Evolutionary conservation across 2,113 vertebrate genomes (phyloP), one percentile per base, ranked within the genome.

Genomic region (Haplotaxodon microlepis): DNA sequence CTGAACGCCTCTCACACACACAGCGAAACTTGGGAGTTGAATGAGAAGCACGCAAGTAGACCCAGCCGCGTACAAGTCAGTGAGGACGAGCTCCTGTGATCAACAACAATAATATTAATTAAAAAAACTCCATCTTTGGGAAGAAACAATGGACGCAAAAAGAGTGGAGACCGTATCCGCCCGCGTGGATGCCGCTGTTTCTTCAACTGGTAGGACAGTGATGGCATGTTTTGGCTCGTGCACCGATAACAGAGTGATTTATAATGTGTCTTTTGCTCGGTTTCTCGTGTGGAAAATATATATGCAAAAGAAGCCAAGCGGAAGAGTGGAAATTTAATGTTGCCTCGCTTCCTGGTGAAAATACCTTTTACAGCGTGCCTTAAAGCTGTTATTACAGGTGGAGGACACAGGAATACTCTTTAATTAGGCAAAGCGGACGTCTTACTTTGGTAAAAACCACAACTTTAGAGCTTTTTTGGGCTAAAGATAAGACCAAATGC

Each of bases 181-280:
- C 17, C 97, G 96, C 82, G 97, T 98, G 97, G 97, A 98, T 84
- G 96, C 97, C 66, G 95, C 95, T 80, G 94, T 94, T 87, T 97
- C 98, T 61, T 95, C 97, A 91, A 96, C 97, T 93, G 98, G 98
- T 98, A 98, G 98, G 97, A 96, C 90, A 19, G 86, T 45, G 89
- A 89, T 7, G 40, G 81, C 69, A 91, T 92, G 94, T 82, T 69
- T 81, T 19, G 9, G 14, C 10, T 8, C 31, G 21, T 79, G 27
- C 8, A 19, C 24, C 3, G 73, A 8, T 24, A n/a, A 19, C 42
- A 19, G 31, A 14, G 14, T 79, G n/a, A 45, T 78, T 76, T 63
- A 14, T 21, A 3, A 78, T 13, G 16, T 47, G 1, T 50, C 4
- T 9, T 21, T 1, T 59, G 76, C 17, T 63, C 17, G 31, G 21